Evolutionary conservation across 53 echinoderm and acorn worm species (phyloP).

Genomic region (Henricia sp.): DNA sequence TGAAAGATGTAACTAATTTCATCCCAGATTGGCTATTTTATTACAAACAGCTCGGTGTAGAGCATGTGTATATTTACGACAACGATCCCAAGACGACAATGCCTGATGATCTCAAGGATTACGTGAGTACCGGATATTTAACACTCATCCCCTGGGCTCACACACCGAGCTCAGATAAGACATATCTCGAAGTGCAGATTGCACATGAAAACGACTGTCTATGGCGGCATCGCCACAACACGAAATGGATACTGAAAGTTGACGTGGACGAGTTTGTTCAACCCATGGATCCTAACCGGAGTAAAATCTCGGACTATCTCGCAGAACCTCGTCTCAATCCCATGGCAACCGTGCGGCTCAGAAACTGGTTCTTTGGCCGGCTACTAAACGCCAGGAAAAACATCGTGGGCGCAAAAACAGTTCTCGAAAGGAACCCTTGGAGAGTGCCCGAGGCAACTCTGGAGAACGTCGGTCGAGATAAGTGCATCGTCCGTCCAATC

Average conservation of each 20-base stretch:
- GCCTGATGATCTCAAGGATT: slow-evolving; percentile 48
- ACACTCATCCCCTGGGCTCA: slow-evolving; percentile 93
- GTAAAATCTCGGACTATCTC: slow-evolving; percentile 74
- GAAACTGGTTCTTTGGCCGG: slow-evolving; percentile 95
- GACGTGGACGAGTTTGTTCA: slow-evolving; percentile 97
- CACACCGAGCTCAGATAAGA: slow-evolving; percentile 74
- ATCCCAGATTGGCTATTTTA: slow-evolving; percentile 86
- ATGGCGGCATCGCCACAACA: slow-evolving; percentile 85
- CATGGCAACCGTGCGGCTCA: slow-evolving; percentile 74
- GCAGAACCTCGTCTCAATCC: slow-evolving; percentile 49
- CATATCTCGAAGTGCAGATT: slow-evolving; percentile 94
- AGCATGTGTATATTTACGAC: slow-evolving; percentile 92
- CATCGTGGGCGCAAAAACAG: slow-evolving; percentile 50
- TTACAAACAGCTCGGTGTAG: slow-evolving; percentile 82
- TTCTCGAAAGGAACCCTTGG: slow-evolving; percentile 87
- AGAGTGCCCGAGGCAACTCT: slow-evolving; percentile 71
- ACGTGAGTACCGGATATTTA: slow-evolving; percentile 74
- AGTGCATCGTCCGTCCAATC: slow-evolving; percentile 81
- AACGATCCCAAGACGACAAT: slow-evolving; percentile 76
- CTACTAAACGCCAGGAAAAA: slow-evolving; percentile 58
- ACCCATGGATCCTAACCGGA: slow-evolving; percentile 78
- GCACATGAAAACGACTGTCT: slow-evolving; percentile 94
- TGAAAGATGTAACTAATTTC: slow-evolving; percentile 78
- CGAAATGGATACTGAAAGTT: slow-evolving; percentile 87
- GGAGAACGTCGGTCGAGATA: slow-evolving; percentile 88